phyloP scores from a whole-genome alignment of 2,797 vertebrate species.

The Poecilia velifera region DNA sequence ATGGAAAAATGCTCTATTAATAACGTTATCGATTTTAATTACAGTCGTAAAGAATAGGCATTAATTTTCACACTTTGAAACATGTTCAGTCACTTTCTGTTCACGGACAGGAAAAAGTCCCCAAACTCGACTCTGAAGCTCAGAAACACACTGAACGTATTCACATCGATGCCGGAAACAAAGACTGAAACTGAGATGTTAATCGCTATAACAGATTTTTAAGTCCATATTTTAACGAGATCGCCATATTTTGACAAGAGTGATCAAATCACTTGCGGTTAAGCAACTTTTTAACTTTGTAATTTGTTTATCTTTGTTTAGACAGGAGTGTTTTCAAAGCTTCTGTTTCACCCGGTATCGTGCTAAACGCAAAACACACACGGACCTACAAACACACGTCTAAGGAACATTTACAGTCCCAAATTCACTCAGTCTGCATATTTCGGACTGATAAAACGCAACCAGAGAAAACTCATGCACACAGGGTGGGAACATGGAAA shows the following conservation, averaged over 20 bases:
- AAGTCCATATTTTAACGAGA: slow-evolving; percentile 8
- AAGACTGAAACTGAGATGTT: slow-evolving; percentile 14
- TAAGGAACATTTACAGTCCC: neutral
- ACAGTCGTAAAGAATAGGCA: neutral
- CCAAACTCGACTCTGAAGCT: slow-evolving; percentile 17
- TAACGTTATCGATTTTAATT: neutral
- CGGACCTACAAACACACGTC: neutral
- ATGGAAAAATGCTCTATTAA: neutral
- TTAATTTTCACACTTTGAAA: neutral
- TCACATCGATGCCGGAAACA: neutral
- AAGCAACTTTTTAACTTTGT: neutral
- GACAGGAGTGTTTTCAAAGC: slow-evolving; percentile 5
- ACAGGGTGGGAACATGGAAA: neutral
- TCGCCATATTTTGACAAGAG: neutral
- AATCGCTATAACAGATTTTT: slow-evolving; percentile 22
- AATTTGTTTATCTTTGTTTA: neutral
- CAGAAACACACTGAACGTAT: neutral
- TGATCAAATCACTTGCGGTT: neutral
- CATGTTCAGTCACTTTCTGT: neutral
- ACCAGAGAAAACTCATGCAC: neutral
- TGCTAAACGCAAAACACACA: slow-evolving; percentile 2
- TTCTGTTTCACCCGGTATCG: slow-evolving; percentile 5
- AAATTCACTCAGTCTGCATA: neutral
- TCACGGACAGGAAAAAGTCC: neutral
- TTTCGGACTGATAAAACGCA: neutral